phyloP scores from a whole-genome alignment of 1,140 invertebrate genomes.

The Bombus haemorrhoidalis region DNA sequence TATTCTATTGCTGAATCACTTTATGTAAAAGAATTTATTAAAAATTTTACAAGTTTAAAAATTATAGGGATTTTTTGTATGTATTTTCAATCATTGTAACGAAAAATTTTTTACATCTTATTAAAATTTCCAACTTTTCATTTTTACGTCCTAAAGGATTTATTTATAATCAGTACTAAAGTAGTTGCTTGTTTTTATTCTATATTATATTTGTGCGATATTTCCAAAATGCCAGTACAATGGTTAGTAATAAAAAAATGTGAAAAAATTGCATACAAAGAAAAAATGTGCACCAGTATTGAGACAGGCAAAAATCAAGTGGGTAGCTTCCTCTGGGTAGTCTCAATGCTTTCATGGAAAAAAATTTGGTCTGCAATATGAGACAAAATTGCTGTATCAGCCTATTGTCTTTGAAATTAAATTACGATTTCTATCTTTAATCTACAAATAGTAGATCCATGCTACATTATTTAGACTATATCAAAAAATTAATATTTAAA shows the following conservation, averaged over 20 bases:
- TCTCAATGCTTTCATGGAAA: conserved; percentile 46
- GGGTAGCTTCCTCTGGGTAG: conserved; percentile 26
- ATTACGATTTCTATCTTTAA: neutral
- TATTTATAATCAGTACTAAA: conserved; percentile 41
- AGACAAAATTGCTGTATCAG: neutral
- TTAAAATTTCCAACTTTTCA: neutral
- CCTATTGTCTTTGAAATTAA: conserved; percentile 18
- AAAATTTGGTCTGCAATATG: neutral
- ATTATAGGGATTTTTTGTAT: neutral
- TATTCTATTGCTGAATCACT: neutral
- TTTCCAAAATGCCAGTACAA: conserved; percentile 76
- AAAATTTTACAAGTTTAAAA: neutral
- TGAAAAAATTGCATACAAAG: conserved; percentile 72
- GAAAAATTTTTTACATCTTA: neutral
- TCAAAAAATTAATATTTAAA: neutral
- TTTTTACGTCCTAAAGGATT: neutral
- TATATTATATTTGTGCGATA: conserved; percentile 78
- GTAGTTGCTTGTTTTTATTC: conserved; percentile 44
- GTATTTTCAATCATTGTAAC: neutral
- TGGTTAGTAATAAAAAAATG: conserved; percentile 69
- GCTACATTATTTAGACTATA: neutral
- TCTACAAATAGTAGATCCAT: neutral
- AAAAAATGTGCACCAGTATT: conserved; percentile 74
- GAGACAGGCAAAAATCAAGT: conserved; percentile 50
- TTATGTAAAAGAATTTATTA: neutral